Evolutionary conservation across 2,113 vertebrate species (phyloP), one percentile per base, ranked within the genome.

Genomic region (Neotoma lepida): DNA sequence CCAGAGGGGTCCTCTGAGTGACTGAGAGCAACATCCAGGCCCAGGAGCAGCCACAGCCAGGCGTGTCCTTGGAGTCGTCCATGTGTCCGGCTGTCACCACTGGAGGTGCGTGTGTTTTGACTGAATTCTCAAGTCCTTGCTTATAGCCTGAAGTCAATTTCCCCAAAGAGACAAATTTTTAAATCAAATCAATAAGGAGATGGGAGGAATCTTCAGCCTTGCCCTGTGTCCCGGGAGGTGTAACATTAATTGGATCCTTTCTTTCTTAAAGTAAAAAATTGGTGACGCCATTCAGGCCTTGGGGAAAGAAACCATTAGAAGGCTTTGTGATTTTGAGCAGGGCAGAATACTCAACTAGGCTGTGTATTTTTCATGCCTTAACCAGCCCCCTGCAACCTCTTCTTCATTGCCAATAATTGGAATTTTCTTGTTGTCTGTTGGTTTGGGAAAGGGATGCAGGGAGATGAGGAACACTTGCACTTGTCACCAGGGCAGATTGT

Each of bases 91-190:
- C 86, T 2, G 12, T 95, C 93, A 4, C 76, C 91, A 78, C 89
- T 88, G 85, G 94, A 97, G 96, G 96, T 97, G 95, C 95, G 94
- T 96, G 95, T 78, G 22, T 94, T 97, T 97, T 95, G 89, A 96
- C 95, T 95, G 93, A 94, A 86, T 93, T 96, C 96, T 96, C 95
- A 95, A 84, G 71, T 86, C 88, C 86, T 95, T 94, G 89, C 89
- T 94, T 96, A 70, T 91, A 78, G 85, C 95, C 88, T 86, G 71
- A 95, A 97, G 88, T 94, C 94, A 90, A 82, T 96, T 95, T 96
- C 93, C 85, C 66, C 26, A 0, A 90, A 94, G 84, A 91, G 95
- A 93, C 74, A 73, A 41, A 88, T 82, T 95, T 95, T 94, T 78
- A 93, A 95, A 94, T 96, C 91, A 90, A 93, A 96, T 96, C 96